Evolutionary conservation across 2,113 vertebrate genomes (phyloP).

Genomic region (Oceanodroma tethys): DNA sequence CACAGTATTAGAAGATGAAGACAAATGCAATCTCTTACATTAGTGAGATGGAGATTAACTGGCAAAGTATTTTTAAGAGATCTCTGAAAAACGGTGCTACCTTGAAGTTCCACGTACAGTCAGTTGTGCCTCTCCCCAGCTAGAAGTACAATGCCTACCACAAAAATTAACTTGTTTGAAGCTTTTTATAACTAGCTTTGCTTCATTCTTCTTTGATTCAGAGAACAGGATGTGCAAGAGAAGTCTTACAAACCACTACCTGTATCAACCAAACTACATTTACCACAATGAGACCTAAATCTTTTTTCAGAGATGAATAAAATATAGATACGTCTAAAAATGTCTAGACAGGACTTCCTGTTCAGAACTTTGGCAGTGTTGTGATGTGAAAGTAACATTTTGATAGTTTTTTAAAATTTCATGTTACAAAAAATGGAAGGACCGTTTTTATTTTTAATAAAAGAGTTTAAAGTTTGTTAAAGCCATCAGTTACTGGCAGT

Average conservation of each 20-base stretch:
- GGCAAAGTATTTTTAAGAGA: not conserved
- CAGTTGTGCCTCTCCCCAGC: not conserved
- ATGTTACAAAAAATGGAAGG: not conserved
- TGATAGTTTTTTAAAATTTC: not conserved
- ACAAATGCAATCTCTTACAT: not conserved
- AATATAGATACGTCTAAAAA: not conserved
- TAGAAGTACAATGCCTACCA: not conserved
- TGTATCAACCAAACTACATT: not conserved
- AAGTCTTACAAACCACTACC: not conserved
- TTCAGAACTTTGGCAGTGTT: not conserved
- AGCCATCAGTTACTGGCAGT: not conserved
- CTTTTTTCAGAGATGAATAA: not conserved
- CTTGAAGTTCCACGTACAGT: not conserved
- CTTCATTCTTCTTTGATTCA: not conserved
- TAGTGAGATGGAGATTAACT: not conserved
- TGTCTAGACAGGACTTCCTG: constrained; percentile 12
- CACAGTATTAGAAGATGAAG: not conserved
- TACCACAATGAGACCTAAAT: not conserved
- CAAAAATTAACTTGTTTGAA: not conserved
- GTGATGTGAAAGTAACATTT: not conserved
- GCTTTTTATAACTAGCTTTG: not conserved
- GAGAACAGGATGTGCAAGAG: constrained; percentile 18
- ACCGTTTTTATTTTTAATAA: not conserved
- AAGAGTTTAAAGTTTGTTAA: not conserved
- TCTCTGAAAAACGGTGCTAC: not conserved